Conservation (phyloP, 2,888 invertebrate species). For the Nowickia ferox region DNA sequence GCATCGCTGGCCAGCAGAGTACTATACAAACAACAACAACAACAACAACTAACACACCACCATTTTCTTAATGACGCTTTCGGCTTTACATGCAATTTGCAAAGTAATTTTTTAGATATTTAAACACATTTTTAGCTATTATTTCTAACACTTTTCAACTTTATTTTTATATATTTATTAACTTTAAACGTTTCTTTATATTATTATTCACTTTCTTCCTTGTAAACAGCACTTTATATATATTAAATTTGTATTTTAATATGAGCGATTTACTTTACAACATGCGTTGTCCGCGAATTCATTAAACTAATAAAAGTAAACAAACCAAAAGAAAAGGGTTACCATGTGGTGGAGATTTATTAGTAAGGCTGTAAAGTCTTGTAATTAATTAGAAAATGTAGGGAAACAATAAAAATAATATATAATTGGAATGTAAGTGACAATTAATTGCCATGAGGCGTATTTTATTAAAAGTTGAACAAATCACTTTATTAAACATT, state of each 20-base stretch:
- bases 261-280: background rate
- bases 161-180: conserved; percentile 31
- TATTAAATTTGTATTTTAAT: conserved; percentile 8
- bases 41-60: background rate
- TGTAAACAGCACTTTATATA: background rate
- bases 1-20: too few relatives aligned
- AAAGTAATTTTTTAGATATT: background rate
- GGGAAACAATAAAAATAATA: too few relatives aligned
- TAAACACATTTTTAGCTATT: background rate
- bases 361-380: background rate
- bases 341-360: background rate
- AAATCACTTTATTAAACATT: too few relatives aligned
- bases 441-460: too few relatives aligned
- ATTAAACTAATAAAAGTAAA: conserved; percentile 17
- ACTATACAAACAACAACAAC: background rate
- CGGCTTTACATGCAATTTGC: background rate
- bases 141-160: background rate
- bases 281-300: background rate
- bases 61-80: background rate
- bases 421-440: too few relatives aligned
- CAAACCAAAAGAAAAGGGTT: conserved; percentile 8
- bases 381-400: too few relatives aligned
- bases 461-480: too few relatives aligned
- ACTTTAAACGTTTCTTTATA: conserved; percentile 13
- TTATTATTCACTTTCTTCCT: background rate